Conservation (phyloP, 2,113 vertebrate species). For the Chaetodon auriga region DNA sequence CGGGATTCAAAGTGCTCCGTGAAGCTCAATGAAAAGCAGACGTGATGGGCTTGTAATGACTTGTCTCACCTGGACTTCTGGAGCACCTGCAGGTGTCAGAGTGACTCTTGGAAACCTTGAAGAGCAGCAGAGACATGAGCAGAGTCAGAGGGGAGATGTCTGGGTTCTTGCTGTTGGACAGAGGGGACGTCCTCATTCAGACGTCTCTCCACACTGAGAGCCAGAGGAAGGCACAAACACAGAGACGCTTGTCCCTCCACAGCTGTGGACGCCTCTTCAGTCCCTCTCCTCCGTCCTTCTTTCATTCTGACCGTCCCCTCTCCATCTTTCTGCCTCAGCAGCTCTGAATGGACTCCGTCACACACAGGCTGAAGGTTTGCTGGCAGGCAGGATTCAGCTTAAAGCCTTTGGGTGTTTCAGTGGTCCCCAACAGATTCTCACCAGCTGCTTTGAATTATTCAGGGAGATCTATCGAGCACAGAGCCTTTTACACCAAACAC, state of each 20-base stretch:
- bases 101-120: neutral
- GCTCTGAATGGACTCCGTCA: neutral
- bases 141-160: neutral
- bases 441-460: neutral
- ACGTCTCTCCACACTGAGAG: conserved; percentile 12
- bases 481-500: neutral
- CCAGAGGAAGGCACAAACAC: conserved; percentile 1
- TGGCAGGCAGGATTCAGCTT: too few species aligned
- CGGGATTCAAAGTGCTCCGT: too few species aligned
- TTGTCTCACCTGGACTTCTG: neutral
- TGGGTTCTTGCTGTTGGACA: neutral
- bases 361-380: neutral
- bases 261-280: conserved; percentile 25
- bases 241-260: conserved; percentile 17
- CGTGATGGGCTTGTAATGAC: neutral
- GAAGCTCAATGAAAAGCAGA: neutral
- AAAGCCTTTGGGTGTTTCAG: too few species aligned
- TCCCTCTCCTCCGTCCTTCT: neutral
- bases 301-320: neutral
- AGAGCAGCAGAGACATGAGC: neutral
- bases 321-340: neutral
- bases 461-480: neutral
- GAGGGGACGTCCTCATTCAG: neutral
- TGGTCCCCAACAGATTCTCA: neutral
- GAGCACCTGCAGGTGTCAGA: conserved; percentile 7